Base-by-base conservation (phyloP, 2,113 vertebrate genomes). In the Haemorhous mexicanus region DNA sequence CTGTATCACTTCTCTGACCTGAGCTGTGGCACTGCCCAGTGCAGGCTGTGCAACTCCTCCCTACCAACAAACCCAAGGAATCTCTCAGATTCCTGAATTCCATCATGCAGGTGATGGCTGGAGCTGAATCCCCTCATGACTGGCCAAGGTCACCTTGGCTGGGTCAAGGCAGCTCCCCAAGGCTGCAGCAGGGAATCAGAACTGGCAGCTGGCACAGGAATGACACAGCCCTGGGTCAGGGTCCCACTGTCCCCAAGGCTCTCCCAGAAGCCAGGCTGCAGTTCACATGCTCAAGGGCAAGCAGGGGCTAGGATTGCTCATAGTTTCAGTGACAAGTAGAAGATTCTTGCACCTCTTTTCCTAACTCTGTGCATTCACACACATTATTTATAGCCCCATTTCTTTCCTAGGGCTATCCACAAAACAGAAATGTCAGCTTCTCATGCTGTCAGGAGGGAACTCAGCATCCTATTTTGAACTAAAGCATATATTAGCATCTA, bases 391-490 rank as follows among this genome's bases (percentile, higher is more conserved):
- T 74, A 88, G 59, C 59, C 62, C 12, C 0, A 0, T 80, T 83
- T 90, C 83, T 94, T 90, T 83, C 83, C 68, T 67, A 58, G 63
- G 70, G 53, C 79, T 62, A 83, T 30, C 59, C 67, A 88, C 50
- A 58, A 63, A 96, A 62, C 21, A 80, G 75, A 90, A 94, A 81
- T 88, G 56, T 79, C 90, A 92, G 43, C 50, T 92, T 90, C 76
- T 85, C 68, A 39, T 84, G 68, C 46, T 90, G 83, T 70, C 72
- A 75, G 62, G 59, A 83, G 35, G 18, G 50, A 86, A 50, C 46
- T 74, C 21, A 2, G 59, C 67, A 92, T 86, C 50, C 43, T 92
- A 15, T 93, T 93, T 90, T 70, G 33, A 43, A 77, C 10, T 66
- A 74, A 80, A 9, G 11, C 20, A 58, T 79, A 47, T 47, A 72